These are phyloP conservation scores for Adelognathus sp. DNA, from an alignment of 2,888 invertebrate species.

Conservation along the genomic window DNA sequence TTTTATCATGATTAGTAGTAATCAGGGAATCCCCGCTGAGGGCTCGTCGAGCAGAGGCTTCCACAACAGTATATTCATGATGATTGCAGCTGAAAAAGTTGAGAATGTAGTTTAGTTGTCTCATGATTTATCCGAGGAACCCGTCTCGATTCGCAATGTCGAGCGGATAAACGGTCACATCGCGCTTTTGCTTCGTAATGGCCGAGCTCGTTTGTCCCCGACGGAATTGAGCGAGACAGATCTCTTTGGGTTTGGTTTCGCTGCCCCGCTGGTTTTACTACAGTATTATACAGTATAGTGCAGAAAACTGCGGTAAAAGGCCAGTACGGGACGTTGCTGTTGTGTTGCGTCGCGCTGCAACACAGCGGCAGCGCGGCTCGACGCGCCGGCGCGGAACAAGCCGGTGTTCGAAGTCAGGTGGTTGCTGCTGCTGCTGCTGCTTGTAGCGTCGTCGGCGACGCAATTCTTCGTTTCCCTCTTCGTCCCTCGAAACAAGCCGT, in stretches of 20 bases:
- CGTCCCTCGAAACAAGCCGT: not conserved
- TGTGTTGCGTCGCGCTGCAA: conserved; percentile 32
- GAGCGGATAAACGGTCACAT: conserved; percentile 27
- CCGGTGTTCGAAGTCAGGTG: conserved; percentile 54
- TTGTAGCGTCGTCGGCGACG: conserved; percentile 37
- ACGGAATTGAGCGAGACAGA: conserved; percentile 41
- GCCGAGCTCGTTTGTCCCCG: conserved; percentile 38
- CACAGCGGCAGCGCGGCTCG: conserved; percentile 18
- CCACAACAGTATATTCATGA: no score
- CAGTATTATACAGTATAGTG: conserved; percentile 7
- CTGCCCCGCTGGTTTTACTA: conserved; percentile 25
- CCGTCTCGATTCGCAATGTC: conserved; percentile 23
- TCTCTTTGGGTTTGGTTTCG: conserved; percentile 44
- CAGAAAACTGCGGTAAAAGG: conserved; percentile 50
- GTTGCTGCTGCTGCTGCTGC: conserved; percentile 36
- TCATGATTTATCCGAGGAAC: conserved; percentile 7
- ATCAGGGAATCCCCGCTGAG: no score
- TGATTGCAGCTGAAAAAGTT: no score
- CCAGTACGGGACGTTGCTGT: conserved; percentile 21
- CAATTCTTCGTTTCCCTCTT: conserved; percentile 23
- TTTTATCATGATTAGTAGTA: no score
- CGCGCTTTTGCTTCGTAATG: conserved; percentile 58
- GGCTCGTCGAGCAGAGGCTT: no score
- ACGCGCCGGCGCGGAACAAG: conserved; percentile 56
- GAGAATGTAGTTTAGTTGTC: conserved; percentile 19